Conservation (phyloP, 1,140 invertebrate species). For the Drosophila truncata region DNA sequence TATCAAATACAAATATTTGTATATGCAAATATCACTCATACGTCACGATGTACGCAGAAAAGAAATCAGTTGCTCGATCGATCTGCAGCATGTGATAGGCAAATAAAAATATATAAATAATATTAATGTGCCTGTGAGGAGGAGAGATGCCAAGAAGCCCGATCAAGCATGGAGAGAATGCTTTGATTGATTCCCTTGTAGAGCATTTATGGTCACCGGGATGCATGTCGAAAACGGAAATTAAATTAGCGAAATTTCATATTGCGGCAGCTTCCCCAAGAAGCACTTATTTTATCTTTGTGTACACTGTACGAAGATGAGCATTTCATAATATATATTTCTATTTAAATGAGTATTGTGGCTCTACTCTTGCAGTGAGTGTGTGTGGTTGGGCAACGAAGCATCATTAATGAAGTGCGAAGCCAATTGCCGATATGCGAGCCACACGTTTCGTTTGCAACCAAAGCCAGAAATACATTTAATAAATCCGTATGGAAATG, state of each 20-base stretch:
- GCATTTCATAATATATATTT: conserved; percentile 12
- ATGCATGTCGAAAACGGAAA: conserved; percentile 51
- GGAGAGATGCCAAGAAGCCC: conserved; percentile 2
- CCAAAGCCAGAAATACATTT: conserved; percentile 1
- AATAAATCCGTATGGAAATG: conserved; percentile 19
- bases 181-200: conserved; percentile 67
- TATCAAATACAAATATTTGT: conserved; percentile 16
- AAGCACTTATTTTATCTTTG: conserved; percentile 6
- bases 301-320: conserved; percentile 6
- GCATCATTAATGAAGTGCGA: conserved; percentile 73
- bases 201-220: conserved; percentile 26
- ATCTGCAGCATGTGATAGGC: conserved; percentile 53
- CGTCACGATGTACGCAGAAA: conserved; percentile 52
- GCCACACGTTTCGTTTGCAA: conserved; percentile 11
- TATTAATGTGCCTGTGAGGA: conserved; percentile 2
- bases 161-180: conserved; percentile 41
- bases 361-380: background rate
- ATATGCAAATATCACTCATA: conserved; percentile 57
- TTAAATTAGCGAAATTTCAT: conserved; percentile 56
- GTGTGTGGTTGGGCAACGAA: conserved; percentile 27
- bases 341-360: conserved; percentile 45
- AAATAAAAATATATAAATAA: conserved; percentile 29
- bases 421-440: conserved; percentile 57
- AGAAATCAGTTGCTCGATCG: conserved; percentile 12
- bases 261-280: background rate